Conservation (phyloP, 2,113 vertebrate species). For the Crotalus horridus region DNA sequence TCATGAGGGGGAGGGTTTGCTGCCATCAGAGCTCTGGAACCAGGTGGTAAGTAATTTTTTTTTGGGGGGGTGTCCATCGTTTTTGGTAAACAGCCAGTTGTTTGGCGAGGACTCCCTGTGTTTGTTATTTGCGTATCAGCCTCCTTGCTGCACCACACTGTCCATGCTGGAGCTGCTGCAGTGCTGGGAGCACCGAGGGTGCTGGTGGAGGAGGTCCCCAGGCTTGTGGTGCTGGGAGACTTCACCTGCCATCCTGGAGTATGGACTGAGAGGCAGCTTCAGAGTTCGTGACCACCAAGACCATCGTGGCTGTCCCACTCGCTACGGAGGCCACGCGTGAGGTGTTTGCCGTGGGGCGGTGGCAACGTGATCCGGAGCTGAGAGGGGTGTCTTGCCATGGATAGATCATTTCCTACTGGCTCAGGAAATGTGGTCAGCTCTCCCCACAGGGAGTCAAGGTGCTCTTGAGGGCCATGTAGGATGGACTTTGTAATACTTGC, state of each 20-base stretch:
- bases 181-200: no score
- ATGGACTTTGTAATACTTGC: neutral
- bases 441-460: neutral
- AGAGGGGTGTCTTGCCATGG: neutral
- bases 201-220: no score
- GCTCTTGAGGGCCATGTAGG: neutral
- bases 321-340: rapidly evolving
- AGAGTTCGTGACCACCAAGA: neutral
- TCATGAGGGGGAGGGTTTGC: neutral
- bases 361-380: neutral
- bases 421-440: neutral
- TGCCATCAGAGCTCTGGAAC: neutral
- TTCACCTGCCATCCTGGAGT: neutral
- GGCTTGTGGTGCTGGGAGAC: no score
- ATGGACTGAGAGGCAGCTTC: neutral
- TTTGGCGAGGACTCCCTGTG: neutral
- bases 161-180: no score
- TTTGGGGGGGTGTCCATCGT: neutral
- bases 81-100: neutral
- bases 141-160: no score
- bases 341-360: neutral
- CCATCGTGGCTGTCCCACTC: neutral
- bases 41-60: neutral
- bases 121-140: neutral
- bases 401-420: neutral